Evolutionary conservation across 2,113 vertebrate species (phyloP).

Genomic region (Campylorhamphus procurvoides): DNA sequence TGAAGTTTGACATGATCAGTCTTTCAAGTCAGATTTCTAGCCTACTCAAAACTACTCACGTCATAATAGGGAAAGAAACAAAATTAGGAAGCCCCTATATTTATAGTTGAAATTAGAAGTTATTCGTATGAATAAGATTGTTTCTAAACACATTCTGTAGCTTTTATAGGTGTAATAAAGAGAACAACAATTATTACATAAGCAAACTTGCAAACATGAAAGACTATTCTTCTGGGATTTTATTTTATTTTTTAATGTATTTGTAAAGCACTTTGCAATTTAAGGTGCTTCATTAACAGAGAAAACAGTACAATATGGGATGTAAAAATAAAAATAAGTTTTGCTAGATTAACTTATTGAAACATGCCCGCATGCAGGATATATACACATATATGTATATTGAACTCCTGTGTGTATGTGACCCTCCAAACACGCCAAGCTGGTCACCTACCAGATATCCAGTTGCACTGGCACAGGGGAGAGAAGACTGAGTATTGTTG

Average conservation of each 20-base stretch:
- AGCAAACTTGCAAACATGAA: constrained; percentile 64
- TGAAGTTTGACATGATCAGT: not conserved
- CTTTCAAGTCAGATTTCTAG: constrained; percentile 32
- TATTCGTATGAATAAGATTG: constrained; percentile 13
- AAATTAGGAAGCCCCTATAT: constrained; percentile 19
- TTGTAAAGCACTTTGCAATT: constrained; percentile 60
- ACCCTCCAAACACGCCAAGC: constrained; percentile 58
- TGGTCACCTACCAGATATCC: constrained; percentile 74
- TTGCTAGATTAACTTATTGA: constrained; percentile 62
- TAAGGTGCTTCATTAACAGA: constrained; percentile 67
- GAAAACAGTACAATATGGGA: constrained; percentile 66
- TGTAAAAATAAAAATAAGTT: constrained; percentile 67
- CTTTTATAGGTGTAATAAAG: constrained; percentile 48
- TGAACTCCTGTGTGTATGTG: constrained; percentile 65
- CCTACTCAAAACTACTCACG: constrained; percentile 21
- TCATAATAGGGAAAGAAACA: constrained; percentile 27
- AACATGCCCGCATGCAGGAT: constrained; percentile 66
- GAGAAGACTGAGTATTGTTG: constrained; percentile 61
- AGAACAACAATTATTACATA: constrained; percentile 57
- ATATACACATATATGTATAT: constrained; percentile 63
- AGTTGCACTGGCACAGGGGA: constrained; percentile 62
- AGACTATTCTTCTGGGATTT: constrained; percentile 66
- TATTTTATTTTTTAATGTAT: constrained; percentile 67
- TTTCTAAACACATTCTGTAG: constrained; percentile 49
- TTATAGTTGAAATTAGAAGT: constrained; percentile 11